Base-by-base conservation (phyloP, 2,797 vertebrate species). In the Chaunax sp. region DNA sequence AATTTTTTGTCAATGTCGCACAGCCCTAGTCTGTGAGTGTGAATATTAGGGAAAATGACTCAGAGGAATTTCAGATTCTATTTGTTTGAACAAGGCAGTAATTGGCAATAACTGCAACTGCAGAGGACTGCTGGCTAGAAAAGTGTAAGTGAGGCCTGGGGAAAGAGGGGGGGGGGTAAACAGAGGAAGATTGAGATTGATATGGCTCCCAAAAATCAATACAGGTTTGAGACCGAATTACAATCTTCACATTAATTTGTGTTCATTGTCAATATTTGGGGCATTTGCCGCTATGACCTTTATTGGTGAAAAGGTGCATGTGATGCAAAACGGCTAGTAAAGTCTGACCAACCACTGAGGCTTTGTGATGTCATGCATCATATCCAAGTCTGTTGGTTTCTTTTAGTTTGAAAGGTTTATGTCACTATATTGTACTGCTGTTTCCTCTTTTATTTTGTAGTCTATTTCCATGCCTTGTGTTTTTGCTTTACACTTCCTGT, bases 121-220 rank as follows among this genome's bases (percentile, higher is more conserved):
- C 54, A 57, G 28, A 30, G 35, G 72, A 69, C 44, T 69, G 65
- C 62, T 54, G 60, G 46, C 50, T 51, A 70, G 16, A 68, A 37
- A 38, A 54, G 57, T 56, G 58, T 59, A 56, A 78, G 64, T 55
- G 53, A 73, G 19, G 62, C 72, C 74, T 5, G 19, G 50, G 68
- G 72, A 52, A 64, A 49, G n/a, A 60, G 30, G 67, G 28, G 30
- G 67, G 28, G 19, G 13, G 11, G 63, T 71, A 75, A 72, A 60
- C 54, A 78, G 58, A 55, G 50, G 55, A 66, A 63, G 69, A 85
- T 43, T 72, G 66, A 83, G 78, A 86, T 78, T 80, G 73, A 81
- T 80, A 69, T 74, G 71, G 43, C 56, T 66, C 60, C 69, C n/a
- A 51, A 46, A 77, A 86, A 83, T 85, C 80, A 72, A 83, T 89